Conservation (phyloP, 2,113 vertebrate genomes). For the Sminthopsis crassicaudata region DNA sequence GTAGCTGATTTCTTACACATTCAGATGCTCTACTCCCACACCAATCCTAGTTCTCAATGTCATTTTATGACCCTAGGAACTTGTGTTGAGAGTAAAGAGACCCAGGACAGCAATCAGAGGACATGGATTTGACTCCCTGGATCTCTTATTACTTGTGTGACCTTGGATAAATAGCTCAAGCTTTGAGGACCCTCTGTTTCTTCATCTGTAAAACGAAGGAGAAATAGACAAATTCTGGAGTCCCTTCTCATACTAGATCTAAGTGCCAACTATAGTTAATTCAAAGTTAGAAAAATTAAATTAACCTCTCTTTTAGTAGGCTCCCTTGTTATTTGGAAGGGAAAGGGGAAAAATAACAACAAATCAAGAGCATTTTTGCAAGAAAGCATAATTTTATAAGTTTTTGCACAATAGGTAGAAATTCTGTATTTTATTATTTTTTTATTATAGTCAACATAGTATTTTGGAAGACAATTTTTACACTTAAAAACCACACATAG, state of each 20-base stretch:
- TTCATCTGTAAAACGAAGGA: neutral
- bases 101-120: neutral
- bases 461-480: constrained; percentile 39
- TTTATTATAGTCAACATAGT: neutral
- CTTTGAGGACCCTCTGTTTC: neutral
- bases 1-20: neutral
- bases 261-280: neutral
- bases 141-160: neutral
- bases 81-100: constrained; percentile 16
- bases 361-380: constrained; percentile 25
- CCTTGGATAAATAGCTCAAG: neutral
- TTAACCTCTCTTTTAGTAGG: neutral
- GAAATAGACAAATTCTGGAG: neutral
- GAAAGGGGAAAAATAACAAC: neutral
- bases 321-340: neutral
- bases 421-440: neutral
- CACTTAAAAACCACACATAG: neutral
- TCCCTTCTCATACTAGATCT: neutral
- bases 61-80: constrained; percentile 29
- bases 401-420: neutral
- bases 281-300: neutral
- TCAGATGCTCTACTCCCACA: neutral
- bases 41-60: neutral
- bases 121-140: neutral
- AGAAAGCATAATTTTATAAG: neutral